Conservation (phyloP, 2,888 invertebrate species). For the Drosophila mulleri region DNA sequence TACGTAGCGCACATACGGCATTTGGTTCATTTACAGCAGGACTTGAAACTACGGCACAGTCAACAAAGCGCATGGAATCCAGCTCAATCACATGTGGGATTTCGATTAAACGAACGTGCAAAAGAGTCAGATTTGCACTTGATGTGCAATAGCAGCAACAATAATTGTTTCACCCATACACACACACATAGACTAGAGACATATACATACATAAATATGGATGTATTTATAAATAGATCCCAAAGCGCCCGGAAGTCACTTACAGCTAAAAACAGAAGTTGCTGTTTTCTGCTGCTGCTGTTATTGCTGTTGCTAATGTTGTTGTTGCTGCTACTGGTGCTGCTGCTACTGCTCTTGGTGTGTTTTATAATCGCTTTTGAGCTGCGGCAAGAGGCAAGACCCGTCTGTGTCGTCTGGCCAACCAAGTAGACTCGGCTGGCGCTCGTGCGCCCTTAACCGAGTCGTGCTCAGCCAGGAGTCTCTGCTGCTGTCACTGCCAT, state of each 20-base stretch:
- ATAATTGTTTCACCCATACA: slow-evolving; percentile 10
- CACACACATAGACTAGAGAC: not conserved
- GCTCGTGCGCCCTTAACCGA: slow-evolving; percentile 42
- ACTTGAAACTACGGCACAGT: slow-evolving; percentile 20
- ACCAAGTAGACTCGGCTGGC: slow-evolving; percentile 32
- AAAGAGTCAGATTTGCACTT: slow-evolving; percentile 33
- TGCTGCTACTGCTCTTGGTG: slow-evolving; percentile 13
- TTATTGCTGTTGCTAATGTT: slow-evolving; percentile 13
- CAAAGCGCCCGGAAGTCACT: slow-evolving; percentile 67
- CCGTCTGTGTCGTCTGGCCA: slow-evolving; percentile 9
- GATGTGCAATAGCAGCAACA: slow-evolving; percentile 9
- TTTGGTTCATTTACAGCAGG: not conserved
- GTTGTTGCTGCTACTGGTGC: slow-evolving; percentile 22
- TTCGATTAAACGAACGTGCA: slow-evolving; percentile 63
- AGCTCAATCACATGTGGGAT: slow-evolving; percentile 56
- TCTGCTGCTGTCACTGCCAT: slow-evolving; percentile 3
- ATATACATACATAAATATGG: not conserved
- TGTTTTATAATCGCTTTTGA: slow-evolving; percentile 58
- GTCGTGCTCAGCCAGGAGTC: slow-evolving; percentile 9
- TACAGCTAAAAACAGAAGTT: slow-evolving; percentile 71
- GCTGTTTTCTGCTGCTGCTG: slow-evolving; percentile 21
- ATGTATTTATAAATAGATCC: slow-evolving; percentile 45
- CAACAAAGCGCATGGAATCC: slow-evolving; percentile 22
- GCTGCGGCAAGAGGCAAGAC: slow-evolving; percentile 23
- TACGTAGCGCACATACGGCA: slow-evolving; percentile 8